A percentile compares a stretch with the other conserved stretches of the same genome.
Conservation (phyloP, 1,140 invertebrate species). For the Drosophila grimshawi region DNA sequence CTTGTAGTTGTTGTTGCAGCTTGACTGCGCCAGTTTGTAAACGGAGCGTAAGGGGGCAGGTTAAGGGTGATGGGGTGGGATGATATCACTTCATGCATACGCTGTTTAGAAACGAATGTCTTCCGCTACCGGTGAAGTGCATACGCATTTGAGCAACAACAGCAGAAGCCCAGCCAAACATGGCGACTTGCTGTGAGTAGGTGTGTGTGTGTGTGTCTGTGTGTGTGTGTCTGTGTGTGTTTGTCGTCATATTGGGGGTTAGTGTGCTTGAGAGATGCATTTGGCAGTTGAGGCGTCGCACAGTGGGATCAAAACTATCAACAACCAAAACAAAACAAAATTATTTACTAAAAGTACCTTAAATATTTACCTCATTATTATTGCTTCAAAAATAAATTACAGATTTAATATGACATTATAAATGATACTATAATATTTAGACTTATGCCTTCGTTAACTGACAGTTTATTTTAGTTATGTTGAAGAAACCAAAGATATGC, state of each 20-base stretch:
- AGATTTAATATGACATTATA: too few species aligned
- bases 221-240: background rate
- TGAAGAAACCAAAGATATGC: too few species aligned
- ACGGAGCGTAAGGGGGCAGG: background rate
- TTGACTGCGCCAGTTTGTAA: conserved; percentile 42
- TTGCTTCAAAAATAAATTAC: background rate
- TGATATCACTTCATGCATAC: conserved; percentile 42
- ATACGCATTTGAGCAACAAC: conserved; percentile 57
- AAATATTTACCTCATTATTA: too few species aligned
- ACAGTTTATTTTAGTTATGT: too few species aligned
- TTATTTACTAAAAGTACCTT: background rate
- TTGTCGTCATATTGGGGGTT: conserved; percentile 2
- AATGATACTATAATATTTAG: too few species aligned
- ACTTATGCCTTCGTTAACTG: too few species aligned
- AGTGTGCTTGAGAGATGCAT: conserved; percentile 43
- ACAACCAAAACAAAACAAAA: too few species aligned
- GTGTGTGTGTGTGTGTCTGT: background rate
- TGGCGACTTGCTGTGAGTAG: background rate
- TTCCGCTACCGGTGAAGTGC: conserved; percentile 57
- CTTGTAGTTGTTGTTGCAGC: conserved; percentile 28
- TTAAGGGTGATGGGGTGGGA: background rate
- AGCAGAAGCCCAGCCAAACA: conserved; percentile 18
- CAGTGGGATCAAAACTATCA: background rate
- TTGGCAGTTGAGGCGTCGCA: conserved; percentile 38
- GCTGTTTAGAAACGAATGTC: conserved; percentile 58